These are phyloP conservation scores for Patella caerulea DNA, from an alignment of 2,888 invertebrate species.

Conservation along the genomic window DNA sequence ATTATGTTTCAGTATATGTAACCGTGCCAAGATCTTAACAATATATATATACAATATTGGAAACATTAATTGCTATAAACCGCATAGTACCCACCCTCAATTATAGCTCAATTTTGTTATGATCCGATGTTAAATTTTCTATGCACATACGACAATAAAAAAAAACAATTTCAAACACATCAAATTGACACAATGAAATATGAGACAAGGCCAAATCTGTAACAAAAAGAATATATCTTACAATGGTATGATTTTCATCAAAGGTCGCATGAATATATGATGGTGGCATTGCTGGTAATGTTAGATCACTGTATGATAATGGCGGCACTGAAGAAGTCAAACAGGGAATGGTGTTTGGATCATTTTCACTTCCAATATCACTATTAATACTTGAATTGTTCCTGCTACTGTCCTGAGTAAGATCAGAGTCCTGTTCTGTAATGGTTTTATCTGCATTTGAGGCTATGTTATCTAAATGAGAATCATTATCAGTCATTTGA, in stretches of 20 bases:
- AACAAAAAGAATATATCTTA: constrained; percentile 28
- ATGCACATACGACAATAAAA: neutral
- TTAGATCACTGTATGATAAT: constrained; percentile 50
- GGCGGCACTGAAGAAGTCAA: constrained; percentile 41
- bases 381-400: neutral
- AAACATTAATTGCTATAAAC: no score
- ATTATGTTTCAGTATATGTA: neutral
- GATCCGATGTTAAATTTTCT: neutral
- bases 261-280: constrained; percentile 44
- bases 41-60: neutral
- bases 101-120: no score
- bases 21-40: neutral
- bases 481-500: neutral
- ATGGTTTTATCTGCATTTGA: neutral
- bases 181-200: no score
- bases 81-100: no score
- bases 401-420: no score
- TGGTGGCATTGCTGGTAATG: constrained; percentile 56
- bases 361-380: neutral
- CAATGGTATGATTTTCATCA: constrained; percentile 18
- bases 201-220: no score
- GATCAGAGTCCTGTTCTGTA: neutral
- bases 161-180: neutral
- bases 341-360: constrained; percentile 14
- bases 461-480: constrained; percentile 8